Percentiles rank a stretch among this genome's conserved stretches.
These are phyloP conservation scores for Lithophane ornitopus DNA, from an alignment of 2,888 invertebrate genomes.

Conservation along the genomic window DNA sequence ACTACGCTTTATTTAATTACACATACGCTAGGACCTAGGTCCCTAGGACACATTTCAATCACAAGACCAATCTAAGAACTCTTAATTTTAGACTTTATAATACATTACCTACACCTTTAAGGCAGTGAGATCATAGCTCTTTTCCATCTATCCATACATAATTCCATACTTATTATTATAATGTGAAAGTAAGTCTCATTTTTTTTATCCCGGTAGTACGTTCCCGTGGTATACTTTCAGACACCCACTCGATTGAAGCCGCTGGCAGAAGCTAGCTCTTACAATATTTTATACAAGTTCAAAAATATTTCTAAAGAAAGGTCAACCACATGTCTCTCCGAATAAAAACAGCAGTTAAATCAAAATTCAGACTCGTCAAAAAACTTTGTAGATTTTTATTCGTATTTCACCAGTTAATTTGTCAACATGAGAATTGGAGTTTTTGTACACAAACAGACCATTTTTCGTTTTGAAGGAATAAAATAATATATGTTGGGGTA, in stretches of 20 bases:
- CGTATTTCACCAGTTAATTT: conserved; percentile 64
- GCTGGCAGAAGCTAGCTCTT: neutral
- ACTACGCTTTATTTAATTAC: neutral
- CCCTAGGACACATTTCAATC: neutral
- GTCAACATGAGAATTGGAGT: conserved; percentile 64
- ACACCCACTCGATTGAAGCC: no score
- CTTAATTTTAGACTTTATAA: neutral
- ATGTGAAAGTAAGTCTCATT: no score
- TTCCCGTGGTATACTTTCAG: no score
- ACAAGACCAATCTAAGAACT: neutral
- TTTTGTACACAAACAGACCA: conserved; percentile 52
- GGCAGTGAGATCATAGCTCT: no score
- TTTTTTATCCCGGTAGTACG: no score
- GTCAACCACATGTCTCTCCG: conserved; percentile 13
- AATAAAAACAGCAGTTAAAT: conserved; percentile 40
- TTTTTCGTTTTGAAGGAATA: conserved; percentile 57
- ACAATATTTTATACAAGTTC: conserved; percentile 14
- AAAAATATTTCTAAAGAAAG: conserved; percentile 25
- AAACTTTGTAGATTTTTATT: conserved; percentile 48
- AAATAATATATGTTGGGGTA: conserved; percentile 42
- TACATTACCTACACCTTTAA: no score
- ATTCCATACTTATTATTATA: no score
- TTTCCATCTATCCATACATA: no score
- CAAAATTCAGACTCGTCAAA: conserved; percentile 53
- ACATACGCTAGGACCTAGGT: neutral